Conservation (phyloP, 2,797 vertebrate species). For the Toxotes lorentzi region DNA sequence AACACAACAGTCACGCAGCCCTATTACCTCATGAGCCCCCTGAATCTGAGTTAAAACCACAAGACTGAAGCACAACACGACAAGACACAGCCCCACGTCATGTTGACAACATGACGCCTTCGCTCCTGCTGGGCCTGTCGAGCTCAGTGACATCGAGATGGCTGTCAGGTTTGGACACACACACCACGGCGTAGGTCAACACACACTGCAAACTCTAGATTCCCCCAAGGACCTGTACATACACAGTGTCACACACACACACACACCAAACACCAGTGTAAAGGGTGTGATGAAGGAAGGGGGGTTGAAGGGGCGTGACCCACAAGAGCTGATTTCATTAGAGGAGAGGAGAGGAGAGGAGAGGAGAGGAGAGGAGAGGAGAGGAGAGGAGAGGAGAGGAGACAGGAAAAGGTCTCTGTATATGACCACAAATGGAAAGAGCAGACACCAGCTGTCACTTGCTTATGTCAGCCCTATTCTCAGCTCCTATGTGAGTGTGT, state of each 20-base stretch:
- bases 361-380: constrained; percentile 17
- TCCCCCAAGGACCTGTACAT: constrained; percentile 82
- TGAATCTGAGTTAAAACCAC: constrained; percentile 41
- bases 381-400: constrained; percentile 16
- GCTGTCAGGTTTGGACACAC: constrained; percentile 77
- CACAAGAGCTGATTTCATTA: constrained; percentile 71
- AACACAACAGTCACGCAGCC: constrained; percentile 6
- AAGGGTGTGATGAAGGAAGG: constrained; percentile 66
- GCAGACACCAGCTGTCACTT: constrained; percentile 94
- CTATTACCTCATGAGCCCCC: constrained; percentile 3
- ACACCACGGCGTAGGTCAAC: constrained; percentile 79
- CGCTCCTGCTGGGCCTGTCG: constrained; percentile 67
- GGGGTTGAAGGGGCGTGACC: constrained; percentile 57
- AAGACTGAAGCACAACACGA: constrained; percentile 38
- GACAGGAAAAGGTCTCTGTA: constrained; percentile 73
- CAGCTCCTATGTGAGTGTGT: constrained; percentile 70
- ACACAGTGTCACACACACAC: constrained; percentile 74
- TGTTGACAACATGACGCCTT: constrained; percentile 65
- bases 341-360: constrained; percentile 41
- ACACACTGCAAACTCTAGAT: constrained; percentile 79
- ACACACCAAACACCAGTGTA: constrained; percentile 66
- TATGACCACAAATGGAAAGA: constrained; percentile 84
- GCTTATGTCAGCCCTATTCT: constrained; percentile 89
- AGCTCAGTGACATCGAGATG: constrained; percentile 71
- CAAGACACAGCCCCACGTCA: constrained; percentile 49